Evolutionary conservation across 1,140 invertebrate genomes (phyloP).

Genomic region (Acromyrmex heyeri): DNA sequence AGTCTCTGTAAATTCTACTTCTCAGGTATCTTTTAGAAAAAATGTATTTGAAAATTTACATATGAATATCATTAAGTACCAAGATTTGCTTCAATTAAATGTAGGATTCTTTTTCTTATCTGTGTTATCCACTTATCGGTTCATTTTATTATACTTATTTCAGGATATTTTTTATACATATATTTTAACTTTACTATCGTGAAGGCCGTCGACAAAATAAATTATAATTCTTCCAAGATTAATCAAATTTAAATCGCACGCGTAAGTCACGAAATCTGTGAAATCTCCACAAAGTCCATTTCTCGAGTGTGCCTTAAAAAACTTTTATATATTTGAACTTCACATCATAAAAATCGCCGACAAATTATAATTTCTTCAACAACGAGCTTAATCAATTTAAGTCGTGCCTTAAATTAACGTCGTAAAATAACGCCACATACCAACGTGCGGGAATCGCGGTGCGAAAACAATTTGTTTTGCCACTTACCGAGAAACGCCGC

Average conservation of each 20-base stretch:
- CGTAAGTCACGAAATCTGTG: background rate
- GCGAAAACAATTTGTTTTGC: conserved; percentile 44
- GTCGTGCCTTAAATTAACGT: conserved; percentile 22
- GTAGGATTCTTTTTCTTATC: no score
- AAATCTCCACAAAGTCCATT: background rate
- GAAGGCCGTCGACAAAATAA: background rate
- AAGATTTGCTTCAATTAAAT: no score
- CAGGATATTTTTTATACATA: no score
- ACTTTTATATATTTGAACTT: background rate
- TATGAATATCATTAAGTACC: no score
- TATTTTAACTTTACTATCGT: background rate
- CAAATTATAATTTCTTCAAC: conserved; percentile 6
- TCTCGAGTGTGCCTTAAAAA: background rate
- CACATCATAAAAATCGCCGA: no score
- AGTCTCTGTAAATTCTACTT: no score
- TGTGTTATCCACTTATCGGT: no score
- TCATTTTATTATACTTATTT: no score
- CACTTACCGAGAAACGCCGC: background rate
- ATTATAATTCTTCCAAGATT: background rate
- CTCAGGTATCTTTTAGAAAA: no score
- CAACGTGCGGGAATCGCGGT: background rate
- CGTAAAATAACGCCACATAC: background rate
- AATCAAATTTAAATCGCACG: conserved; percentile 2
- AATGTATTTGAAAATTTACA: no score
- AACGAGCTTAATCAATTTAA: conserved; percentile 24